Conservation (phyloP, 2,113 vertebrate species). For the Apeltes quadracus region DNA sequence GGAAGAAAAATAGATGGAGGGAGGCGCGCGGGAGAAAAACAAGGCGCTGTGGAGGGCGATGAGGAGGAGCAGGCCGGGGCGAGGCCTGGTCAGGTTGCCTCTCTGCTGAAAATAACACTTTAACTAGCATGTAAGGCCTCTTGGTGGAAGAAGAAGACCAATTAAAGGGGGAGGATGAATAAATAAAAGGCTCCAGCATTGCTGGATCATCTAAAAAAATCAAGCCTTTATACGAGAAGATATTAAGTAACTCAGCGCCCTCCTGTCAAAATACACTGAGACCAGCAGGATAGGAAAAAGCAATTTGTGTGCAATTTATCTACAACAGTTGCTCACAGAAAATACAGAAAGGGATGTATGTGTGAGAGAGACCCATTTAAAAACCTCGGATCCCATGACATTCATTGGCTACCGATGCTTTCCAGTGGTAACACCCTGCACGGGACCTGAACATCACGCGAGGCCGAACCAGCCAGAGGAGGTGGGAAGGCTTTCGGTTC, state of each 20-base stretch:
- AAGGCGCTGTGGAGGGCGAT: slow-evolving; percentile 32
- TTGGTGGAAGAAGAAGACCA: slow-evolving; percentile 61
- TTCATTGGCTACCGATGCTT: background rate
- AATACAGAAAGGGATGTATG: slow-evolving; percentile 19
- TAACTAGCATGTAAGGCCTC: slow-evolving; percentile 47
- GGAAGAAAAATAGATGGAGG: slow-evolving; percentile 35
- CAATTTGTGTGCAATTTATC: slow-evolving; percentile 61
- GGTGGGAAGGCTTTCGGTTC: slow-evolving; percentile 46
- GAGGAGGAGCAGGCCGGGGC: slow-evolving; percentile 25
- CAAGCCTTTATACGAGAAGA: slow-evolving; percentile 54
- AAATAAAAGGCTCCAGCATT: slow-evolving; percentile 52
- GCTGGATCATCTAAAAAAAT: slow-evolving; percentile 77
- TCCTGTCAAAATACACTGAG: slow-evolving; percentile 65
- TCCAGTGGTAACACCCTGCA: slow-evolving; percentile 39
- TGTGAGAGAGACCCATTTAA: slow-evolving; percentile 20
- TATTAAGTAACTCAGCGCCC: slow-evolving; percentile 63
- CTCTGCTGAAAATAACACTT: slow-evolving; percentile 61
- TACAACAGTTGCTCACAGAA: background rate
- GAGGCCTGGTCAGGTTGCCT: slow-evolving; percentile 56
- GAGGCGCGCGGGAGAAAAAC: slow-evolving; percentile 30
- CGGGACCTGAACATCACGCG: slow-evolving; percentile 19
- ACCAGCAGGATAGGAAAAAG: slow-evolving; percentile 63
- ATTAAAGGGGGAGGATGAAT: slow-evolving; percentile 62
- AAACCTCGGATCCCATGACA: no score
- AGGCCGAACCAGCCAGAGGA: slow-evolving; percentile 30